Evolutionary conservation across 2,888 invertebrate species (phyloP).

Genomic region (Tipula vernalis): DNA sequence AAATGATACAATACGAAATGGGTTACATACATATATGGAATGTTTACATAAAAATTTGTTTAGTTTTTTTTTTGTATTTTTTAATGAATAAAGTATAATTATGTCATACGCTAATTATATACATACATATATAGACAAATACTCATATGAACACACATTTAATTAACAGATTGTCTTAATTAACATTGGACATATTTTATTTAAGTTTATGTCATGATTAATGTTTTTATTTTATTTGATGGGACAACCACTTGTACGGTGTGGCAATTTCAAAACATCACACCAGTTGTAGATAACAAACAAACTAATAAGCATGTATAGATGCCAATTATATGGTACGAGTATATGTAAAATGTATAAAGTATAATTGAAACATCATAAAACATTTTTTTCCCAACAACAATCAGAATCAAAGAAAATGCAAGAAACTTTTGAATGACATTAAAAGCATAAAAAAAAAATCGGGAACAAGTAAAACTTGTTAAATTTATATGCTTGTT

Average conservation of each 20-base stretch:
- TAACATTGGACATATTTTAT: neutral
- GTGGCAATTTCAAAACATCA: neutral
- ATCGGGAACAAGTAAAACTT: neutral
- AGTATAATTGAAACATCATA: neutral
- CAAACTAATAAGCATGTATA: too few species aligned
- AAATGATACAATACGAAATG: too few species aligned
- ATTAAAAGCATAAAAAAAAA: neutral
- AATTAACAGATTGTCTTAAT: neutral
- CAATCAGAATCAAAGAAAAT: neutral
- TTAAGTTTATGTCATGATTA: neutral
- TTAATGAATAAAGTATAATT: neutral
- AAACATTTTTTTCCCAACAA: neutral
- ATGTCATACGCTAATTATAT: neutral
- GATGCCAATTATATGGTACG: too few species aligned
- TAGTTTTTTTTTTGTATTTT: neutral
- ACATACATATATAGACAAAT: neutral
- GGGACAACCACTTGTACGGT: neutral
- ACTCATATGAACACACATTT: neutral
- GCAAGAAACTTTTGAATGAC: neutral
- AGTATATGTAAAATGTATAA: too few species aligned
- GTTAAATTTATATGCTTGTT: neutral
- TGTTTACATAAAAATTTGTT: neutral
- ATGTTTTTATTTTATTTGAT: neutral
- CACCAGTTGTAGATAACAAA: too few species aligned
- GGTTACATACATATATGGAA: too few species aligned